Evolutionary conservation across 2,797 vertebrate species (phyloP).

Genomic region (Setipinna tenuifilis): DNA sequence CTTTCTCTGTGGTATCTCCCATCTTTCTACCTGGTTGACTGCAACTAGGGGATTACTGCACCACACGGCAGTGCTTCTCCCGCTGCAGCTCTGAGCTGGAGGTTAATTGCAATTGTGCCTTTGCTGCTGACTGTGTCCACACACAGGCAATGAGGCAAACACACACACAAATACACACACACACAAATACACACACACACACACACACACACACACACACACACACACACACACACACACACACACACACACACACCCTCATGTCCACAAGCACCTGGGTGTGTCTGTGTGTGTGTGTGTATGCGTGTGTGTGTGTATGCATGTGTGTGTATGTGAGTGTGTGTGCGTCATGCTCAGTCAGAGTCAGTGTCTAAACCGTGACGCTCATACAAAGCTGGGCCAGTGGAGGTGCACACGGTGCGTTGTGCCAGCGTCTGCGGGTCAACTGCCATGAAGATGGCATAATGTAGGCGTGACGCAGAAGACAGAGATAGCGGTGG

Average conservation of each 20-base stretch:
- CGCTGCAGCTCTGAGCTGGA: conserved; percentile 2
- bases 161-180: not conserved
- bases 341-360: not conserved
- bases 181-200: not conserved
- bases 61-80: not conserved
- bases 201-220: not conserved
- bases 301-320: too few relatives aligned
- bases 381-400: not conserved
- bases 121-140: not conserved
- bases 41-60: not conserved
- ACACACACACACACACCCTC: not conserved
- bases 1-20: conserved; percentile 41
- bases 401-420: not conserved
- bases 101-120: conserved; percentile 42
- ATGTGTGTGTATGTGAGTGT: too few relatives aligned
- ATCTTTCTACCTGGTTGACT: conserved; percentile 34
- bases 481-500: conserved; percentile 29
- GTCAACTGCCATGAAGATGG: conserved; percentile 26
- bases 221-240: not conserved
- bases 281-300: too few relatives aligned
- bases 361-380: not conserved
- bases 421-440: not conserved
- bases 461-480: conserved; percentile 36
- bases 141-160: not conserved
- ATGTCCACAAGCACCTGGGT: too few relatives aligned